phyloP scores from a whole-genome alignment of 2,888 invertebrate species.

The Ctenicera cuprea region DNA sequence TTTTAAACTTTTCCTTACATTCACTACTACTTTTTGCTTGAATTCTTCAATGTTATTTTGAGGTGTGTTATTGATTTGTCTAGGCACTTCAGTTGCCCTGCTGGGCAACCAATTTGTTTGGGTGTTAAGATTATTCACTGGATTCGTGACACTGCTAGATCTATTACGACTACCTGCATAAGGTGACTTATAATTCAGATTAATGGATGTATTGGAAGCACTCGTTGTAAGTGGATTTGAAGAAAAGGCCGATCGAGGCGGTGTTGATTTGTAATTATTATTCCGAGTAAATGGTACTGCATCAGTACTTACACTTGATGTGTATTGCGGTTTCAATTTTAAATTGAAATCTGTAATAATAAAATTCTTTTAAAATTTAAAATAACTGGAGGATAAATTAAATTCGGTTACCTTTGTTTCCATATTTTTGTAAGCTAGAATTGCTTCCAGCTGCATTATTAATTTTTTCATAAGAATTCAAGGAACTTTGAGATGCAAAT shows the following conservation, averaged over 20 bases:
- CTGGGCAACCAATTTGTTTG: neutral
- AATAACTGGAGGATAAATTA: no score
- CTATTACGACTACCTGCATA: neutral
- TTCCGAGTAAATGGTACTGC: neutral
- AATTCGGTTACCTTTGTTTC: slow-evolving; percentile 13
- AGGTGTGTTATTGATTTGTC: neutral
- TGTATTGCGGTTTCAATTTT: neutral
- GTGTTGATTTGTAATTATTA: neutral
- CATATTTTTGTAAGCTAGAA: slow-evolving; percentile 9
- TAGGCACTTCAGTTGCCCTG: neutral
- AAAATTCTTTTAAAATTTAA: neutral
- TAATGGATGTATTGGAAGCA: neutral
- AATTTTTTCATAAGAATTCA: neutral
- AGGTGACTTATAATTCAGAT: neutral
- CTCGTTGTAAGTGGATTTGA: neutral
- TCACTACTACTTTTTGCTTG: slow-evolving; percentile 18
- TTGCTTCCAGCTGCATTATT: neutral
- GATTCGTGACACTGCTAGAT: neutral
- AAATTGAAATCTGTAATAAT: neutral
- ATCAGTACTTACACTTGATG: neutral
- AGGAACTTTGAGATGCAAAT: neutral
- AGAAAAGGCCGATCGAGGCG: slow-evolving; percentile 33
- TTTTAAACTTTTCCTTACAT: slow-evolving; percentile 41
- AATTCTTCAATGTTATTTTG: slow-evolving; percentile 10
- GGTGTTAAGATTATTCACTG: neutral